These are phyloP conservation scores for Scatophagus argus DNA, from an alignment of 2,113 vertebrate species.

Conservation along the genomic window DNA sequence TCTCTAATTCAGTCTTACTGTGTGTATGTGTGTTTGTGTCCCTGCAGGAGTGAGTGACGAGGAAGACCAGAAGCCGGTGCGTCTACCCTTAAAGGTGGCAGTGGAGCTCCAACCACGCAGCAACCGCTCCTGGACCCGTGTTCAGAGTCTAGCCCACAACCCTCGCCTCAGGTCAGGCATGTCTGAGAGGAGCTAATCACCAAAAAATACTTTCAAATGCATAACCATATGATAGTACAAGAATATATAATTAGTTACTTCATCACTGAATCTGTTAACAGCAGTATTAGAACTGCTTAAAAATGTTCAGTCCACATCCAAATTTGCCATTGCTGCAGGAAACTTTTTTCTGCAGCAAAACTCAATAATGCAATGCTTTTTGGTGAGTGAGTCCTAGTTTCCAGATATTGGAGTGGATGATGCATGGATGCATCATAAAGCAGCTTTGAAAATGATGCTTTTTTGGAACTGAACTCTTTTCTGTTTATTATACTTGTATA, in stretches of 20 bases:
- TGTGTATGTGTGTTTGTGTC: background rate
- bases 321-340: background rate
- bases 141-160: conserved; percentile 97
- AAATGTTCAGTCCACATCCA: background rate
- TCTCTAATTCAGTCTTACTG: background rate
- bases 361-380: background rate
- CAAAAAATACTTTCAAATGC: conserved; percentile 6
- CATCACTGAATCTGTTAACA: background rate
- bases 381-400: background rate
- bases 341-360: background rate
- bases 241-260: background rate
- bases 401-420: background rate
- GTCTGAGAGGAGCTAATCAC: background rate
- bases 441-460: background rate
- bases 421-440: background rate
- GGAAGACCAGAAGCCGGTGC: conserved; percentile 97
- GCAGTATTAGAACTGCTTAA: background rate
- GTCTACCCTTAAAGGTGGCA: conserved; percentile 94
- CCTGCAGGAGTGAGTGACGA: conserved; percentile 94
- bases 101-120: conserved; percentile 96
- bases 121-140: conserved; percentile 95
- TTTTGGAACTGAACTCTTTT: background rate
- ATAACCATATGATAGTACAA: background rate
- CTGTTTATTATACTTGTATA: background rate
- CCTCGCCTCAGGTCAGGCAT: conserved; percentile 93